Conservation (phyloP, 2,797 vertebrate genomes). For the Brachyalestes nurse region DNA sequence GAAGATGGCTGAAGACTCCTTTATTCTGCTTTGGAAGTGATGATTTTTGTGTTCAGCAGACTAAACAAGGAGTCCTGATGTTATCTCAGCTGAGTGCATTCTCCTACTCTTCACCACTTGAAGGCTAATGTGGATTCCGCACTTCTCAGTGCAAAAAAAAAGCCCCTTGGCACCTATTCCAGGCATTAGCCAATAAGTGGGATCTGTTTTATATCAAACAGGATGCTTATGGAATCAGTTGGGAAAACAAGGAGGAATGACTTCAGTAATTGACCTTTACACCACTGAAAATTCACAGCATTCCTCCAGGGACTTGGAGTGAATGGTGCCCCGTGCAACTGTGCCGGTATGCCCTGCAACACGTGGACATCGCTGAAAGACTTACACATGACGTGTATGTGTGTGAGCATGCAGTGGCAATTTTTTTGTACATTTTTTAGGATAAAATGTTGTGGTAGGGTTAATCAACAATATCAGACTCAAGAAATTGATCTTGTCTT, state of each 20-base stretch:
- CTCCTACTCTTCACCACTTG: constrained; percentile 41
- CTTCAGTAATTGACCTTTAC: constrained; percentile 79
- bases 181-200: constrained; percentile 62
- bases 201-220: constrained; percentile 72
- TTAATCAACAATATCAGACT: too few species aligned
- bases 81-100: constrained; percentile 58
- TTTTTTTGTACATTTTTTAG: too few species aligned
- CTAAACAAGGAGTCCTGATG: constrained; percentile 50
- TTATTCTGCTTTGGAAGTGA: neutral
- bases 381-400: too few species aligned
- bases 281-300: constrained; percentile 60
- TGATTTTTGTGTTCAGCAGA: constrained; percentile 41
- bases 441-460: too few species aligned
- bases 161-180: constrained; percentile 62
- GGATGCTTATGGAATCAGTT: constrained; percentile 70
- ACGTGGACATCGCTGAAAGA: neutral
- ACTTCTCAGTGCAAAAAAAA: constrained; percentile 29
- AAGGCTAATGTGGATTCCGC: constrained; percentile 42
- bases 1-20: neutral
- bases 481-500: too few species aligned
- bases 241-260: constrained; percentile 71
- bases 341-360: constrained; percentile 50
- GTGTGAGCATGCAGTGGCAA: too few species aligned
- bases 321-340: constrained; percentile 60
- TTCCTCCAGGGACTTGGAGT: constrained; percentile 58